These are phyloP conservation scores for Bos javanicus DNA, from an alignment of 2,113 vertebrate species.

Conservation along the genomic window DNA sequence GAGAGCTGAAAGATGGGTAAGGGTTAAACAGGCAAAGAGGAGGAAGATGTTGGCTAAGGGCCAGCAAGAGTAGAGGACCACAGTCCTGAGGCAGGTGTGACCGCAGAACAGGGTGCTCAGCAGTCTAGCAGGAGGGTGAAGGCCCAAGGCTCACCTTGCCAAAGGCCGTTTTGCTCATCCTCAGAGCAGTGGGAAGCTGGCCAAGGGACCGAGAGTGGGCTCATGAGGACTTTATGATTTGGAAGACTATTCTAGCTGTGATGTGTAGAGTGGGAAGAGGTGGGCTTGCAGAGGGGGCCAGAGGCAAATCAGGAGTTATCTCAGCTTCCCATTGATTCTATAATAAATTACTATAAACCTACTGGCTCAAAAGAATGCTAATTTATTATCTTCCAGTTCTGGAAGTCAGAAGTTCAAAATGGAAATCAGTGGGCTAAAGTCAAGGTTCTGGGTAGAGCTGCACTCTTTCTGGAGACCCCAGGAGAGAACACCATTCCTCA, in stretches of 20 bases:
- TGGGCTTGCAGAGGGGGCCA: neutral
- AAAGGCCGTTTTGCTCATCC: no score
- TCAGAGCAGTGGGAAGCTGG: neutral
- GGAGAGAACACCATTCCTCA: neutral
- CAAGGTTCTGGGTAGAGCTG: neutral
- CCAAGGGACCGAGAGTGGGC: neutral
- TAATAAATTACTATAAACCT: neutral
- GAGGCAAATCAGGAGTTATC: neutral
- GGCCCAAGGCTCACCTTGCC: neutral
- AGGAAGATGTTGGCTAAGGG: neutral
- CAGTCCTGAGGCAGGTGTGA: neutral
- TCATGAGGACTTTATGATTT: neutral
- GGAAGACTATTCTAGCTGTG: neutral
- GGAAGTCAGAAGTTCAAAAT: neutral
- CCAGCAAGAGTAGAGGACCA: neutral
- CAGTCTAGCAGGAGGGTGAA: fast-evolving
- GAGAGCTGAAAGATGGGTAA: neutral
- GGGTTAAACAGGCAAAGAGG: neutral
- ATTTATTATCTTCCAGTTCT: neutral
- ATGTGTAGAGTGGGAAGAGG: neutral
- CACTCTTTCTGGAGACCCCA: neutral
- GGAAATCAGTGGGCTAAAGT: neutral
- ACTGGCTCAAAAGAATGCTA: neutral
- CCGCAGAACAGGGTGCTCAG: fast-evolving
- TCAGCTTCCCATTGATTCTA: neutral